phyloP scores from a whole-genome alignment of 1,140 invertebrate genomes.

The Leptonema lineaticorne region DNA sequence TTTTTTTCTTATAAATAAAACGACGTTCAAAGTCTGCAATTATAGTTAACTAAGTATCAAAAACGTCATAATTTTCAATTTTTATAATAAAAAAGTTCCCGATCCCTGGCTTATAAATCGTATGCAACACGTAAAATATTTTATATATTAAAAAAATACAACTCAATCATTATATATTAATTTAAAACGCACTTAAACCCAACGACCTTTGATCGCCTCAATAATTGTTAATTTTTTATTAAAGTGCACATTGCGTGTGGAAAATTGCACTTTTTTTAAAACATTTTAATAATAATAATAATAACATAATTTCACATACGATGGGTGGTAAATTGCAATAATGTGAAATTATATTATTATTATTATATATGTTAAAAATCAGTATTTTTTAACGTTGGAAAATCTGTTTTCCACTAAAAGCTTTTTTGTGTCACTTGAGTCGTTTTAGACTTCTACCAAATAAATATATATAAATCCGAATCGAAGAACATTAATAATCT shows the following conservation, averaged over 20 bases:
- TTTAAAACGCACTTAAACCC: too few relatives aligned
- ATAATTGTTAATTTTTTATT: background rate
- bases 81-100: background rate
- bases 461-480: too few relatives aligned
- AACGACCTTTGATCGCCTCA: background rate
- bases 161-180: too few relatives aligned
- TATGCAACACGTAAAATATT: background rate
- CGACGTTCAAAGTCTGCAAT: too few relatives aligned
- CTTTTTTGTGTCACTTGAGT: too few relatives aligned
- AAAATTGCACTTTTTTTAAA: slow-evolving; percentile 16
- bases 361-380: too few relatives aligned
- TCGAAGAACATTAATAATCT: too few relatives aligned
- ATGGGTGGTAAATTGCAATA: background rate
- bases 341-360: background rate
- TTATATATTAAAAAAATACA: background rate
- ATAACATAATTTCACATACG: background rate
- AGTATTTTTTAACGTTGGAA: too few relatives aligned
- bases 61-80: background rate
- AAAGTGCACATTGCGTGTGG: slow-evolving; percentile 31
- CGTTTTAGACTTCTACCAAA: too few relatives aligned
- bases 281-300: slow-evolving; percentile 11
- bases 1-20: too few relatives aligned
- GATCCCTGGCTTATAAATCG: background rate
- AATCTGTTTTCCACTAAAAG: too few relatives aligned
- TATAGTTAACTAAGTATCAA: too few relatives aligned